Conservation (phyloP, 2,113 vertebrate species). For the Opisthocomus hoazin region DNA sequence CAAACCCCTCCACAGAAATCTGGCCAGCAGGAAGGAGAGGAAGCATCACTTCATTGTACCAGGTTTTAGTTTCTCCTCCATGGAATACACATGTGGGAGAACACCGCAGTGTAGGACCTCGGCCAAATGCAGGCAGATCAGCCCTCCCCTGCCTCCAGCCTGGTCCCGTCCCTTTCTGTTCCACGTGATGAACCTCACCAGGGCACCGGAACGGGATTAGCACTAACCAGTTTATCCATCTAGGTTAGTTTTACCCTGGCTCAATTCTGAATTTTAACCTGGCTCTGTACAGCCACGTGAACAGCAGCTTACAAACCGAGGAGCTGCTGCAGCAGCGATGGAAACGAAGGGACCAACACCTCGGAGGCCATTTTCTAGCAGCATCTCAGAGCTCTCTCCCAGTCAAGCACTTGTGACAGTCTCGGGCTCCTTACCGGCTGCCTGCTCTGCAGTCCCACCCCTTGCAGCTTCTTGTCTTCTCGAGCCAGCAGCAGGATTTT, state of each 20-base stretch:
- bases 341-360: not conserved
- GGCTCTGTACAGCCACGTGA: not conserved
- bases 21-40: not conserved
- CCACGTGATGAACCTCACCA: not conserved
- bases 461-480: slow-evolving; percentile 78
- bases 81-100: fast-evolving
- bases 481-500: slow-evolving; percentile 76
- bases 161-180: not conserved
- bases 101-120: too few relatives aligned
- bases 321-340: not conserved
- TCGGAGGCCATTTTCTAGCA: fast-evolving
- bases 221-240: not conserved
- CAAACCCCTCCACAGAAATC: not conserved
- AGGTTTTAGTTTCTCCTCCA: not conserved
- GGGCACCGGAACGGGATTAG: not conserved
- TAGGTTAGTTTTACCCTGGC: not conserved
- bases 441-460: slow-evolving; percentile 75
- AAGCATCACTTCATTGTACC: not conserved
- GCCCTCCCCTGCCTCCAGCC: not conserved
- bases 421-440: slow-evolving; percentile 65
- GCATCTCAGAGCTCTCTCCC: not conserved
- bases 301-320: fast-evolving
- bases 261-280: too few relatives aligned
- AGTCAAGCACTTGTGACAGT: not conserved
- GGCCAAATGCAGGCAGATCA: not conserved